Percentiles rank a stretch among this genome's conserved stretches.
These are phyloP conservation scores for Epirrhoe tristata DNA, from an alignment of 2,888 invertebrate species.

Conservation along the genomic window DNA sequence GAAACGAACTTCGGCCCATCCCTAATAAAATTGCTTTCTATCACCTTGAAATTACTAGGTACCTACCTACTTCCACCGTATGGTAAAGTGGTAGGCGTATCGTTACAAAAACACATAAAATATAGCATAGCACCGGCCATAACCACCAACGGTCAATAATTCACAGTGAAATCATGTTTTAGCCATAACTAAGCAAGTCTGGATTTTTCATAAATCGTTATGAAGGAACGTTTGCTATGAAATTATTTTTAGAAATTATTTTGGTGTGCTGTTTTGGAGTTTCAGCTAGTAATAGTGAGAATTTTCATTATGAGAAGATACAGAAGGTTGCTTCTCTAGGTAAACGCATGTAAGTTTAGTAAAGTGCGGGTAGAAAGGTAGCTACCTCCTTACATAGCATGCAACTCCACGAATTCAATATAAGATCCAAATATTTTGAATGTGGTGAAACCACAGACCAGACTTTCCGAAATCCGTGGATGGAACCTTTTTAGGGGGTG, in stretches of 20 bases:
- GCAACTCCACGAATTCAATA: not conserved
- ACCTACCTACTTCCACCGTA: conserved; percentile 31
- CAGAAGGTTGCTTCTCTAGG: conserved; percentile 52
- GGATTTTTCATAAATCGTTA: conserved; percentile 49
- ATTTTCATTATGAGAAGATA: conserved; percentile 58
- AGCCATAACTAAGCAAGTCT: conserved; percentile 49
- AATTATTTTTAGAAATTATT: conserved; percentile 48
- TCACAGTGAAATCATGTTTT: conserved; percentile 56
- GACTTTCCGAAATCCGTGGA: too few relatives aligned
- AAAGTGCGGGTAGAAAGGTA: not conserved
- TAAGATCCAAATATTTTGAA: too few relatives aligned
- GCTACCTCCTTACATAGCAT: not conserved
- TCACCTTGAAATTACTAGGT: conserved; percentile 37
- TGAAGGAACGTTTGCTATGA: conserved; percentile 55
- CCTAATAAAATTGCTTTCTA: conserved; percentile 26
- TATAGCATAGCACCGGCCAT: conserved; percentile 52
- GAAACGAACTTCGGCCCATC: too few relatives aligned
- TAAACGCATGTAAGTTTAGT: conserved; percentile 57
- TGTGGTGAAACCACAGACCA: too few relatives aligned
- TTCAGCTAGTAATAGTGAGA: conserved; percentile 48
- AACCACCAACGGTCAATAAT: conserved; percentile 55
- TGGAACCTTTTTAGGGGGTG: too few relatives aligned
- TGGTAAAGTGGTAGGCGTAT: conserved; percentile 52
- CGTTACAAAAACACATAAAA: conserved; percentile 56
- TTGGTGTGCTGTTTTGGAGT: conserved; percentile 43